Evolutionary conservation across 2,797 vertebrate genomes (phyloP), one percentile per base, ranked within the genome.

Genomic region (Rhinogobio ventralis): DNA sequence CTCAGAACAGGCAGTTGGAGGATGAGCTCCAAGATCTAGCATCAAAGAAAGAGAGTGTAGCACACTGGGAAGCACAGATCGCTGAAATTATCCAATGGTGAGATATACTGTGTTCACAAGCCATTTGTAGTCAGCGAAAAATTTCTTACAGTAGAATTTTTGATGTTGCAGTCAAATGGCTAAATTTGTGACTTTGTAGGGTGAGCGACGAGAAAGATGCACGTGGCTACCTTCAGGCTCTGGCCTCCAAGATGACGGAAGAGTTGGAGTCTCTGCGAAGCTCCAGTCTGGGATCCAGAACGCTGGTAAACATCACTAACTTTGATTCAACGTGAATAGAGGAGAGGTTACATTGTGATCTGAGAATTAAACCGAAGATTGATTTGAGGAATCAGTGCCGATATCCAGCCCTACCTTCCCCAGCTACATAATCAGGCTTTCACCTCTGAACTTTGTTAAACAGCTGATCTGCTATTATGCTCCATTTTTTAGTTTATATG

Each of bases 21-120:
- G 97, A 97, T 8, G 97, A 99, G n/a, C 95, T 99, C 3, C 97
- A 97, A 91, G 97, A 97, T 30, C 88, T 97, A 86, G 95, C 96
- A 0, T 95, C 97, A 7, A 99, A 98, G 93, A 99, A 97, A 91
- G 97, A 99, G 90, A 97, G 97, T 0, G 97, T 98, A 11, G 96
- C 97, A 51, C 98, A 99, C 90, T 99, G 98, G 98, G 98, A 99
- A 90, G 98, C 98, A 20, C 98, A 99, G 94, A 99, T 99, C 3
- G 96, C 98, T 0, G 98, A 99, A 92, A 99, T 99, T 92, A 99
- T 99, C 91, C 98, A 99, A 85, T 99, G 98, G 98, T 99, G 39
- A 39, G 20, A 30, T 42, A 42, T 9, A 62, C 57, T 0, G 55
- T 5, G 33, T 69, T 17, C 4, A 36, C 4, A 20, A 30, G 1